Evolutionary conservation across 2,113 vertebrate genomes (phyloP).

Genomic region (Centropus bengalensis): DNA sequence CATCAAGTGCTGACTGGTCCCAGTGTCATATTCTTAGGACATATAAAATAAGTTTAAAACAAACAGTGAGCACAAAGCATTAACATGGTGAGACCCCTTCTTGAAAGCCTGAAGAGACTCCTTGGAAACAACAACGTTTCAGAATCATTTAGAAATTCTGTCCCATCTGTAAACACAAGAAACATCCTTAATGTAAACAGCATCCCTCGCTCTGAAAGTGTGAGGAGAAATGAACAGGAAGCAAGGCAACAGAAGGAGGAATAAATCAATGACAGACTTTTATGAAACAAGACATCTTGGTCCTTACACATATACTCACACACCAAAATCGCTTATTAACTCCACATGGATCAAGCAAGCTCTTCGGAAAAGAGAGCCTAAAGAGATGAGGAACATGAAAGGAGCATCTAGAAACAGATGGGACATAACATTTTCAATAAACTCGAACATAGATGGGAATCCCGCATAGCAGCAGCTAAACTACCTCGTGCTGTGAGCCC

Average conservation of each 20-base stretch:
- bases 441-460: neutral
- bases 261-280: conserved; percentile 49
- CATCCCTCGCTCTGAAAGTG: neutral
- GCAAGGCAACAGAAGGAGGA: conserved; percentile 47
- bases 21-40: neutral
- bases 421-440: conserved; percentile 57
- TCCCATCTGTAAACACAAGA: conserved; percentile 69
- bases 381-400: conserved; percentile 42
- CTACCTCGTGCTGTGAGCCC: conserved; percentile 47
- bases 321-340: neutral
- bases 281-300: conserved; percentile 58
- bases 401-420: conserved; percentile 50
- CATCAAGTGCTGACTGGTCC: neutral
- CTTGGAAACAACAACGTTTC: conserved; percentile 21
- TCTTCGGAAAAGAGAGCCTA: conserved; percentile 26
- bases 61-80: neutral
- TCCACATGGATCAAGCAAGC: neutral
- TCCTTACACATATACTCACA: neutral
- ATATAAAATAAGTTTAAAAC: neutral
- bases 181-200: conserved; percentile 65
- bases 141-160: conserved; percentile 50
- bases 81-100: neutral
- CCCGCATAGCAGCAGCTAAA: conserved; percentile 4
- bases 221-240: conserved; percentile 60
- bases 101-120: conserved; percentile 8